These are phyloP conservation scores for Silurus aristotelis DNA, from an alignment of 2,797 vertebrate species.

Conservation along the genomic window DNA sequence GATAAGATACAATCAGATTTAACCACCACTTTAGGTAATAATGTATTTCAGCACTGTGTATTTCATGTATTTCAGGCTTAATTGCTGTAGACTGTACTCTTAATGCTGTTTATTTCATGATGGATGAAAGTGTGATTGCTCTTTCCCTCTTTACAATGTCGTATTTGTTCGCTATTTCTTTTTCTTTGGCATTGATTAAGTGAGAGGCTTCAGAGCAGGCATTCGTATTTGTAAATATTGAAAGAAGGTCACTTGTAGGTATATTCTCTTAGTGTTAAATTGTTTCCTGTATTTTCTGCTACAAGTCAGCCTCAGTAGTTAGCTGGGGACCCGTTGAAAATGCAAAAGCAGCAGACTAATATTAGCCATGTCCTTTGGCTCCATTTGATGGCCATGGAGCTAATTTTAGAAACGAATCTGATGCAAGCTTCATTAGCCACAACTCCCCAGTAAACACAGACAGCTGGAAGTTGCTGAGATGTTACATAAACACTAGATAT, in stretches of 20 bases:
- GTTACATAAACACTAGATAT: slow-evolving; percentile 20
- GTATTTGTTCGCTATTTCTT: neutral
- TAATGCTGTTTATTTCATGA: neutral
- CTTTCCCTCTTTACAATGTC: neutral
- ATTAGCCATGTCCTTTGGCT: slow-evolving; percentile 25
- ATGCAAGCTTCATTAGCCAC: slow-evolving; percentile 17
- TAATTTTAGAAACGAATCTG: slow-evolving; percentile 38
- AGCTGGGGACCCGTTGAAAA: neutral
- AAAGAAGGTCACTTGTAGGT: neutral
- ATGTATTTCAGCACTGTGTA: neutral
- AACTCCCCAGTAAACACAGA: slow-evolving; percentile 13
- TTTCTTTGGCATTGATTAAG: neutral
- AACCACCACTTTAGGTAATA: neutral
- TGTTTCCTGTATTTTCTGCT: neutral
- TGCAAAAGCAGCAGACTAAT: slow-evolving; percentile 24
- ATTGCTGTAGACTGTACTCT: neutral
- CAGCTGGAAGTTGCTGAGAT: slow-evolving; percentile 19
- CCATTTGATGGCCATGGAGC: slow-evolving; percentile 11
- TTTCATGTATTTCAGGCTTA: too few species aligned
- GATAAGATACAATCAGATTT: neutral
- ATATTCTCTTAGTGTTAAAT: neutral
- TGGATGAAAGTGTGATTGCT: neutral
- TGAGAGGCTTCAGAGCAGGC: neutral
- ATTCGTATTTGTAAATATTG: neutral
- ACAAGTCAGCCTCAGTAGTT: neutral